A percentile compares a stretch with the other conserved stretches of the same genome.
Conservation (phyloP, 2,113 vertebrate species). For the Catharus minimus region DNA sequence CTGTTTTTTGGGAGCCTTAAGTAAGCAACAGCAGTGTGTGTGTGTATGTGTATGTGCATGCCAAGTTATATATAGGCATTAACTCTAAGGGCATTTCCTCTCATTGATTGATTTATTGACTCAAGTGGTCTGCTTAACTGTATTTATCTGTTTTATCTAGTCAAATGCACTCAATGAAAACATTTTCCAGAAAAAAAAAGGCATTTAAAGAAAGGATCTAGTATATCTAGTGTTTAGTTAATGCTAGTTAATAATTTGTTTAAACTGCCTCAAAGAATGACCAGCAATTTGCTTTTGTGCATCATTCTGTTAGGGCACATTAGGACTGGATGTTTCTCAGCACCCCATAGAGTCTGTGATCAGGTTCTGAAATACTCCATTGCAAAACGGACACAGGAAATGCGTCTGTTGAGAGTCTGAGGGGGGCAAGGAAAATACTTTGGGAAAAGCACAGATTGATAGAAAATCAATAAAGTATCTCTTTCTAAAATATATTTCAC, state of each 20-base stretch:
- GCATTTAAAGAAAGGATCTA: not conserved
- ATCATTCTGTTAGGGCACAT: not conserved
- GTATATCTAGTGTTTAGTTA: not conserved
- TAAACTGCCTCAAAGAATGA: not conserved
- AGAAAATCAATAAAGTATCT: not conserved
- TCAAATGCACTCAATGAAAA: not conserved
- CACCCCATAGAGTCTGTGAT: not conserved
- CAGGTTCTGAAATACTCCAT: not conserved
- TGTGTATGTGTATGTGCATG: not conserved
- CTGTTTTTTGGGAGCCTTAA: not conserved
- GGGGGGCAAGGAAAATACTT: not conserved
- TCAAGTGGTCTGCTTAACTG: not conserved
- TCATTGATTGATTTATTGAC: not conserved
- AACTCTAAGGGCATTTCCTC: not conserved
- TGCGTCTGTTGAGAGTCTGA: accelerated
- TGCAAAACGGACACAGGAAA: not conserved
- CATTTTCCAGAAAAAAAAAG: not conserved
- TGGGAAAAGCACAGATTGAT: not conserved
- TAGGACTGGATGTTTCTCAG: not conserved
- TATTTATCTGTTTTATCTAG: not conserved
- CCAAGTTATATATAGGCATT: not conserved
- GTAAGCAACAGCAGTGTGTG: accelerated
- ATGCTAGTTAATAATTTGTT: not conserved
- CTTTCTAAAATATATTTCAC: accelerated
- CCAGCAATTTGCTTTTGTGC: not conserved